Evolutionary conservation across 2,797 vertebrate species (phyloP).

Genomic region (Eulemur rubriventer): DNA sequence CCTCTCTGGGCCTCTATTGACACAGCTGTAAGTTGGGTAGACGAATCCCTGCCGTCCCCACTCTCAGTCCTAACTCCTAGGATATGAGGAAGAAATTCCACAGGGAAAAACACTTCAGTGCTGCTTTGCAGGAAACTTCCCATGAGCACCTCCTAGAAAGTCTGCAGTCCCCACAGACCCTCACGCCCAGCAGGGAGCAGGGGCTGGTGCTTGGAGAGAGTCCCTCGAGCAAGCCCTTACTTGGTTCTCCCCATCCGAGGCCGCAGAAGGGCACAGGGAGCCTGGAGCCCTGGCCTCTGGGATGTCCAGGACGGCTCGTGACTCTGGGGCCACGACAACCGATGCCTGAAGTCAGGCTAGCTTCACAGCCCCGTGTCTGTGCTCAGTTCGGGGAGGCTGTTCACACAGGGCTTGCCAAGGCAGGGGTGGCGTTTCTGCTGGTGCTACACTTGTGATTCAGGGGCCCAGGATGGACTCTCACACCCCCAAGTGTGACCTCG

Average conservation of each 20-base stretch:
- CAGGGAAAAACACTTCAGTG: not conserved
- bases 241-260: not conserved
- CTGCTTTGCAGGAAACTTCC: not conserved
- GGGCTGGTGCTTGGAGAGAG: not conserved
- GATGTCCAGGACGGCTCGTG: too few species aligned
- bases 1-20: not conserved
- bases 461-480: not conserved
- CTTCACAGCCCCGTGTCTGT: not conserved
- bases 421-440: not conserved
- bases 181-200: not conserved
- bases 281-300: not conserved
- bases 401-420: not conserved
- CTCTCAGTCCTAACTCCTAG: not conserved
- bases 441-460: not conserved
- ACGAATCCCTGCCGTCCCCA: not conserved
- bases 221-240: not conserved
- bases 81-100: not conserved
- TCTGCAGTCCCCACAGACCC: not conserved
- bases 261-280: not conserved
- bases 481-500: not conserved
- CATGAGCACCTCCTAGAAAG: too few species aligned
- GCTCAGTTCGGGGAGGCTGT: not conserved
- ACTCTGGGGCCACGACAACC: not conserved
- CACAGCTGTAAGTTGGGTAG: not conserved
- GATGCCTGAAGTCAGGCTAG: rapidly evolving